Base-by-base conservation (phyloP, 2,888 invertebrate species). In the Lacanobia oleracea region DNA sequence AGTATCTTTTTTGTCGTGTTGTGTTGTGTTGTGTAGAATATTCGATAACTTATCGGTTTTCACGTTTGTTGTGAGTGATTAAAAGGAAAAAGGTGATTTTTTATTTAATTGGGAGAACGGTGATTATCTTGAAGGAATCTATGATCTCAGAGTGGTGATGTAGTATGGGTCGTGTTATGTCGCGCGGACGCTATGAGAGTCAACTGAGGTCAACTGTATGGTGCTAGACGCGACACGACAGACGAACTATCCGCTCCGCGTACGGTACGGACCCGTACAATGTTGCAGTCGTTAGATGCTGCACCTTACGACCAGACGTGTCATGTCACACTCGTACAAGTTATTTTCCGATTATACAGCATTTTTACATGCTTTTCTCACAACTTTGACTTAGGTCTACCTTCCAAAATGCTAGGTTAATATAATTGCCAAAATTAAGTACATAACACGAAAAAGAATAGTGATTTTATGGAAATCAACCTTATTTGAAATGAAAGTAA, bases 131-230 rank as follows among this genome's bases (percentile, higher is more conserved):
- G 14, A 67, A 64, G 61, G 66, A 43, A 51, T 68, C 33, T 69
- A 77, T 82, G 80, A 80, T 67, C 67, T 80, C 72, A 80, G 78
- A 72, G 23, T 60, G 43, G 59, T 50, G 65, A 61, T 77, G 56
- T 68, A 72, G 66, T 59, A 63, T 72, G 68, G 77, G 66, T 67
- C 71, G 63, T 62, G 62, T 40, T 77, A 62, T 72, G 70, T 75
- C 63, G 72, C 67, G 66, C 72, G 67, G 71, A 67, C 72, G 72
- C 79, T 77, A 81, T 76, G 75, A 72, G 84, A 79, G 85, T 85
- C 86, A 85, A 85, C 85, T 86, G 78, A 86, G 86, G 85, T 85
- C 85, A 85, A 85, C 81, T 83, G 72, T 70, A 83, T 81, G 81
- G 81, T 81, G 71, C 72, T 68, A 68, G 37, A 63, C 69, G 50